A percentile compares a stretch with the other conserved stretches of the same genome.
phyloP scores from a whole-genome alignment of 2,797 vertebrate species.

The Echiichthys vipera region DNA sequence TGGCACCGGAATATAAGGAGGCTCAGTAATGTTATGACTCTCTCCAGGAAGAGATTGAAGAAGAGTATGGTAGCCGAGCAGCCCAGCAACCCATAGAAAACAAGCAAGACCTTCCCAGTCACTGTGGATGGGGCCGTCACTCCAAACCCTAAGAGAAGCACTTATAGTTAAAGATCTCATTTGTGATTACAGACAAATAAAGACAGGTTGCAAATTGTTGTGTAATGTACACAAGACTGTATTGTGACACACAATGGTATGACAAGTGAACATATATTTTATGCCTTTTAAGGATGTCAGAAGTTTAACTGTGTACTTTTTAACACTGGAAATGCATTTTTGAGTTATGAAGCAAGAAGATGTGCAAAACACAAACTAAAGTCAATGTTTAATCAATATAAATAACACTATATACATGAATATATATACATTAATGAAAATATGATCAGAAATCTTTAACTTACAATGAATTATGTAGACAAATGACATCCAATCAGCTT shows the following conservation, averaged over 20 bases:
- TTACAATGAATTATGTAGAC: background rate
- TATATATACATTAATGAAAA: background rate
- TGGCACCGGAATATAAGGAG: slow-evolving; percentile 49
- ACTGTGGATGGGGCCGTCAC: slow-evolving; percentile 71
- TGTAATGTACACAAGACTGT: too few relatives aligned
- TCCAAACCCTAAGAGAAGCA: slow-evolving; percentile 72
- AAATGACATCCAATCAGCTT: background rate
- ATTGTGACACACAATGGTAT: too few relatives aligned
- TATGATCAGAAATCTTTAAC: background rate
- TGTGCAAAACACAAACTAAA: background rate
- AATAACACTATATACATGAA: background rate
- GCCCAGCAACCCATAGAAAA: slow-evolving; percentile 79
- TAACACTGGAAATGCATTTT: background rate
- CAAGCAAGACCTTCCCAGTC: slow-evolving; percentile 73
- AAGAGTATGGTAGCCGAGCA: slow-evolving; percentile 76
- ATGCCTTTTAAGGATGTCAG: background rate
- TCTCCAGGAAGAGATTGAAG: slow-evolving; percentile 80
- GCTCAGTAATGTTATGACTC: slow-evolving; percentile 64
- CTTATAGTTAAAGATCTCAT: background rate
- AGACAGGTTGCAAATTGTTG: too few relatives aligned
- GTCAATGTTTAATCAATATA: background rate
- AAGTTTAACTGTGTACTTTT: background rate
- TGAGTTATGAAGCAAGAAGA: background rate
- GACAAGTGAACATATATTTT: background rate
- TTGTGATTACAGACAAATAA: too few relatives aligned